Evolutionary conservation across 2,888 invertebrate species (phyloP), one percentile per base, ranked within the genome.

Genomic region (Dolichopus griseipennis): DNA sequence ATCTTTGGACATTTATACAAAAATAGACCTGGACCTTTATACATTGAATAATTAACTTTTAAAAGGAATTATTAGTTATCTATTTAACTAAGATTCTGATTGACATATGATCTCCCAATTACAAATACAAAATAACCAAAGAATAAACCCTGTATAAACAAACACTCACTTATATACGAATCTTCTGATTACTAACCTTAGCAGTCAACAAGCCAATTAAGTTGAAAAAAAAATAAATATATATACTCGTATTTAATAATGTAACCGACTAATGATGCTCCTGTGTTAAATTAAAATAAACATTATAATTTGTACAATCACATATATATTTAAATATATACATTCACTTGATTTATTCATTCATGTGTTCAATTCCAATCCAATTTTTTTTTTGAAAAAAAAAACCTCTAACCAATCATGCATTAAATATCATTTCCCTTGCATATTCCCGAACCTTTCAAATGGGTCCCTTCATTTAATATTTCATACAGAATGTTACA

Each of bases 151-250:
- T 27, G 5, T 27, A 27, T 27, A 27, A 27, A 27, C 27, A 27
- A 27, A 27, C 27, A 27, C 27, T 27, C 27, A 27, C 27, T 27
- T 27, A 5, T 15, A 52, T 52, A 52, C 52, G 8, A 10, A 52
- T 52, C n/a, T 52, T 52, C 52, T 12, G 52, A 52, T 52, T 52
- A 52, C 52, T 52, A 52, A 52, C 52, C 52, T 52, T 52, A 52
- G 52, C 52, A 52, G 52, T 52, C 52, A 52, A 52, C 18, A 12
- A 52, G 18, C 18, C 52, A 52, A 52, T 18, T n/a, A 12, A 52
- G n/a, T 41, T 41, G 8, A 3, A 52, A n/a, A 52, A 52, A 37
- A 37, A 7, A 37, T 37, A 10, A 37, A 52, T 52, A 27, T 5
- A 27, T 27, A 27, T 4, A 27, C 5, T 4, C 27, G 5, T 27